phyloP scores from a whole-genome alignment of 2,113 vertebrate species.

The Nibea coibor region DNA sequence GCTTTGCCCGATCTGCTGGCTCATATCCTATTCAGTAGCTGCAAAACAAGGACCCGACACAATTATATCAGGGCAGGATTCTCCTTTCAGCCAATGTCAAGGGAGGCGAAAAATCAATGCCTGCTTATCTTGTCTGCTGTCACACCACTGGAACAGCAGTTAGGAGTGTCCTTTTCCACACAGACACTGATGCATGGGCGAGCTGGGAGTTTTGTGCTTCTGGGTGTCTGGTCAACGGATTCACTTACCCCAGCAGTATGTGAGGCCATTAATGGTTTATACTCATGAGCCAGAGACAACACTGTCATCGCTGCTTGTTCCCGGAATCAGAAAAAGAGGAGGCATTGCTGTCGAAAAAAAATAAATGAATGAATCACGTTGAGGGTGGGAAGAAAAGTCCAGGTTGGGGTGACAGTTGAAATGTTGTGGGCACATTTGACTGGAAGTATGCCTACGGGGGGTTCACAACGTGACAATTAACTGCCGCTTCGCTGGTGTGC shows the following conservation, averaged over 20 bases:
- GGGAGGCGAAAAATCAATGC: slow-evolving; percentile 52
- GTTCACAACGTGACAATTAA: slow-evolving; percentile 47
- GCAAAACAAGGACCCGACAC: slow-evolving; percentile 22
- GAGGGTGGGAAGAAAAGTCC: background rate
- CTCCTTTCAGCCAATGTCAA: slow-evolving; percentile 59
- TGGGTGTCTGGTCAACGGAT: slow-evolving; percentile 32
- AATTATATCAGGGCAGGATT: slow-evolving; percentile 43
- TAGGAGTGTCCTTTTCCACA: slow-evolving; percentile 22
- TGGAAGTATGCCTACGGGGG: slow-evolving; percentile 7
- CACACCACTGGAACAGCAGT: slow-evolving; percentile 41
- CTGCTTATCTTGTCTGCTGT: slow-evolving; percentile 65
- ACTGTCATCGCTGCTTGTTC: slow-evolving; percentile 35
- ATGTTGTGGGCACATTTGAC: slow-evolving; percentile 33
- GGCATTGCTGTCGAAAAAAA: slow-evolving; percentile 18
- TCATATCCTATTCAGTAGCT: slow-evolving; percentile 45
- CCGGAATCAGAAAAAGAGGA: slow-evolving; percentile 20
- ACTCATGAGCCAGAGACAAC: slow-evolving; percentile 26
- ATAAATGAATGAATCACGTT: slow-evolving; percentile 47
- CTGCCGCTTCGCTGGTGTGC: background rate
- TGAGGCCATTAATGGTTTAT: slow-evolving; percentile 43
- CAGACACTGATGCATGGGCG: slow-evolving; percentile 40
- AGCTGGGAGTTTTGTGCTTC: slow-evolving; percentile 22
- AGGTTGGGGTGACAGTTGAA: slow-evolving; percentile 39
- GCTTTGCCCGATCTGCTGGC: slow-evolving; percentile 24
- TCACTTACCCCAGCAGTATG: slow-evolving; percentile 19